These are phyloP conservation scores for Caenorhabditis sp. DNA, from an alignment of 2,888 invertebrate genomes.

Conservation along the genomic window DNA sequence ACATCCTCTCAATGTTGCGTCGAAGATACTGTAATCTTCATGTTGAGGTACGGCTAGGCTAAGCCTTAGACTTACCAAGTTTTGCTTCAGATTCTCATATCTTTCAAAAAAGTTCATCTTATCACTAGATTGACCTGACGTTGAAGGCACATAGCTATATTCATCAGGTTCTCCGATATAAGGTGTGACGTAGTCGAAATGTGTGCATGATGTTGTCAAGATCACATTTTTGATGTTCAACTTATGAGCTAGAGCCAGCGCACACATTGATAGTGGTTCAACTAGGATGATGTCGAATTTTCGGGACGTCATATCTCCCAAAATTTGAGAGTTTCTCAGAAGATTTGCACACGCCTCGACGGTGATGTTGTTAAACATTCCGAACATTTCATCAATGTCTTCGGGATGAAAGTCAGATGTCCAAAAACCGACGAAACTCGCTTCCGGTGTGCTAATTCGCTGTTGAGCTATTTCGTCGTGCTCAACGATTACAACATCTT, in stretches of 20 bases:
- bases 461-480: slow-evolving; percentile 19
- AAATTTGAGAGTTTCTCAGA: slow-evolving; percentile 15
- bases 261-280: slow-evolving; percentile 27
- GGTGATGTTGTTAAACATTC: slow-evolving; percentile 13
- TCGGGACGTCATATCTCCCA: slow-evolving; percentile 9
- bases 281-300: slow-evolving; percentile 26
- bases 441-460: slow-evolving; percentile 11
- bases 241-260: slow-evolving; percentile 18
- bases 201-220: slow-evolving; percentile 17
- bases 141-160: slow-evolving; percentile 19
- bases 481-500: slow-evolving; percentile 27
- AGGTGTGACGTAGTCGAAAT: slow-evolving; percentile 21
- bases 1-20: slow-evolving; percentile 3
- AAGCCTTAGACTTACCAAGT: not conserved
- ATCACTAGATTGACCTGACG: slow-evolving; percentile 11
- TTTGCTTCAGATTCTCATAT: slow-evolving; percentile 12
- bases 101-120: slow-evolving; percentile 16
- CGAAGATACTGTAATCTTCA: not conserved
- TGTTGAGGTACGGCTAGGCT: no score
- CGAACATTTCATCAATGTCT: slow-evolving; percentile 17
- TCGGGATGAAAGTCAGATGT: slow-evolving; percentile 10
- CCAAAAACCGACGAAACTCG: slow-evolving; percentile 22
- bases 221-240: slow-evolving; percentile 21
- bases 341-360: slow-evolving; percentile 18
- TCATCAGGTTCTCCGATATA: slow-evolving; percentile 22